Percentiles rank a stretch among this genome's conserved stretches.
phyloP scores from a whole-genome alignment of 2,113 vertebrate species.

The Uropsilus gracilis region DNA sequence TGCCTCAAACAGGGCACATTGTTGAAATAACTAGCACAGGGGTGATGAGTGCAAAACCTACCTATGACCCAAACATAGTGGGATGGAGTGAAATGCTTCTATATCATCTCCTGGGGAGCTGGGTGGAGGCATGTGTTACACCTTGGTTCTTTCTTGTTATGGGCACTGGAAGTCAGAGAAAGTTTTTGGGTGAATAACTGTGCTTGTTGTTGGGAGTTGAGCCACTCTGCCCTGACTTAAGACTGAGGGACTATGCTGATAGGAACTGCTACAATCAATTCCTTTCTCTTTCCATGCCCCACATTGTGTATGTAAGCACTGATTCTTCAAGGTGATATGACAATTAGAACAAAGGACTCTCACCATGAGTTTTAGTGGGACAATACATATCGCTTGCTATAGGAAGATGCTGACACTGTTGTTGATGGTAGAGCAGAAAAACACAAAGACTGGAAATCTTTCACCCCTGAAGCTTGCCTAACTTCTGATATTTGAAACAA shows the following conservation, averaged over 20 bases:
- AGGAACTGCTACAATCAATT: neutral
- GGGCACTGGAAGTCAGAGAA: neutral
- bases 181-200: neutral
- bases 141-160: neutral
- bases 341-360: neutral
- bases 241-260: neutral
- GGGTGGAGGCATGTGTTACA: neutral
- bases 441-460: neutral
- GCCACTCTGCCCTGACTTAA: neutral
- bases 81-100: neutral
- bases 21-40: neutral
- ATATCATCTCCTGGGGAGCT: neutral
- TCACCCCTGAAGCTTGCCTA: neutral
- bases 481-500: neutral
- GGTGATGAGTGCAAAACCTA: neutral
- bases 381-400: fast-evolving
- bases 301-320: neutral
- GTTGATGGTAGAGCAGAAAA: neutral
- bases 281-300: neutral
- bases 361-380: neutral
- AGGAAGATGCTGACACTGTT: neutral
- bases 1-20: neutral
- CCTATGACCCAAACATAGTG: too few species aligned
- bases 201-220: neutral
- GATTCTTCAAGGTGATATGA: neutral